phyloP scores from a whole-genome alignment of 2,113 vertebrate species.

The Coturnix japonica region DNA sequence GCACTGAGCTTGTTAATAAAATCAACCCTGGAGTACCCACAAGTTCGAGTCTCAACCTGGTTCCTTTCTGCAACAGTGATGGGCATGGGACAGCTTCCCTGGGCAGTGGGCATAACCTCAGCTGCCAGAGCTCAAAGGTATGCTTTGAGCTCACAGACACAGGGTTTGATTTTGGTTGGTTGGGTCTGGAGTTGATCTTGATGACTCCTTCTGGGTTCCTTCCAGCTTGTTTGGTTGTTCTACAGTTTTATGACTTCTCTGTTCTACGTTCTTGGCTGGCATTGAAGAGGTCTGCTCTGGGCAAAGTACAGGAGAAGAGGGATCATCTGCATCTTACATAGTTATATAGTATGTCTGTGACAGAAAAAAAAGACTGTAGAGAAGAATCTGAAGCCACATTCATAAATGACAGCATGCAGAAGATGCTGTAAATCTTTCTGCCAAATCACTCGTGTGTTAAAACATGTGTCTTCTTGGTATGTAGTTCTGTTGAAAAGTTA shows the following conservation, averaged over 20 bases:
- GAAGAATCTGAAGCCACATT: neutral
- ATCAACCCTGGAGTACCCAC: too few species aligned
- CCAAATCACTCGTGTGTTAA: neutral
- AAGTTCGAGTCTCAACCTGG: too few species aligned
- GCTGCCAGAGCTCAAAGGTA: neutral
- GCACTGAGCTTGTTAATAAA: too few species aligned
- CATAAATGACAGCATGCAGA: neutral
- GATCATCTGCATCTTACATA: neutral
- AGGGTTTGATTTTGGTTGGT: neutral
- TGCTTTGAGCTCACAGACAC: neutral
- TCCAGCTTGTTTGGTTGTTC: neutral
- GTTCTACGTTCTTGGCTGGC: neutral
- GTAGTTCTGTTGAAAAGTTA: neutral
- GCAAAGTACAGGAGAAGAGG: neutral
- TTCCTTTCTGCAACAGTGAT: too few species aligned
- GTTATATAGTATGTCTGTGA: neutral
- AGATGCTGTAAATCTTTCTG: neutral
- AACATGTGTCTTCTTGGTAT: neutral
- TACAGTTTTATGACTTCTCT: neutral
- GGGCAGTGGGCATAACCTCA: neutral
- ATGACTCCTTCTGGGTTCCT: neutral
- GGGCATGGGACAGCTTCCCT: neutral
- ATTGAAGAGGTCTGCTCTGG: neutral
- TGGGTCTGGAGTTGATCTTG: neutral
- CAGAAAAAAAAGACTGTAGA: neutral